Base-by-base conservation (phyloP, 2,113 vertebrate species). In the Platichthys flesus region DNA sequence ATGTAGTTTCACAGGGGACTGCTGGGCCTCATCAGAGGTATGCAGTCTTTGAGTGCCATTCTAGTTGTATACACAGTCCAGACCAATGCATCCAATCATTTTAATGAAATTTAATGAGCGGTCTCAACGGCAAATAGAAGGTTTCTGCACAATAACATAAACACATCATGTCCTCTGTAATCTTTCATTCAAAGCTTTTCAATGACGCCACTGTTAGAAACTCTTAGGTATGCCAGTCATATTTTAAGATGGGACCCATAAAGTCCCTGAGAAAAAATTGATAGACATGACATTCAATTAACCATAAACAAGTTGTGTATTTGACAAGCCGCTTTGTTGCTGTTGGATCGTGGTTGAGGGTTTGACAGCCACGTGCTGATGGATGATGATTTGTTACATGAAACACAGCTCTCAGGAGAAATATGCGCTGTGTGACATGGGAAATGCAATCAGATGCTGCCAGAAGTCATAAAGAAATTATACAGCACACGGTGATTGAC, bases 291-390 rank as follows among this genome's bases (percentile, higher is more conserved):
- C 89, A 86, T 55, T 47, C 52, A 69, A 49, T 21, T 84, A 28
- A 74, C 78, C 68, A 71, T 79, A 80, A 89, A 85, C 76, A 88
- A 81, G 70, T 71, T 74, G 67, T 59, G 37, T 16, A 47, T 75
- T 56, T 88, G 79, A 82, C 68, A 71, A 0, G 47, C 74, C 31
- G 82, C 82, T 81, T 78, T 93, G 92, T 91, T 91, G 76, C 78
- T 89, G 71, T 89, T 93, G 88, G 90, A 91, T 52, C 21, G 5
- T 26, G 67, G 67, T 42, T 12, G 79, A 79, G 77, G 59, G 63
- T 78, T 84, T 73, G 63, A 81, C 84, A 76, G 88, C 87, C 71
- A 61, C 18, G 7, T 3, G 76, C 60, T 93, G 89, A 92, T 71
- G 28, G 90, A 89, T 62, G 77, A 83, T 63, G 78, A 86, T 78